These are phyloP conservation scores for Pantherophis vulpinus DNA, from an alignment of 2,797 vertebrate species.

Conservation along the genomic window DNA sequence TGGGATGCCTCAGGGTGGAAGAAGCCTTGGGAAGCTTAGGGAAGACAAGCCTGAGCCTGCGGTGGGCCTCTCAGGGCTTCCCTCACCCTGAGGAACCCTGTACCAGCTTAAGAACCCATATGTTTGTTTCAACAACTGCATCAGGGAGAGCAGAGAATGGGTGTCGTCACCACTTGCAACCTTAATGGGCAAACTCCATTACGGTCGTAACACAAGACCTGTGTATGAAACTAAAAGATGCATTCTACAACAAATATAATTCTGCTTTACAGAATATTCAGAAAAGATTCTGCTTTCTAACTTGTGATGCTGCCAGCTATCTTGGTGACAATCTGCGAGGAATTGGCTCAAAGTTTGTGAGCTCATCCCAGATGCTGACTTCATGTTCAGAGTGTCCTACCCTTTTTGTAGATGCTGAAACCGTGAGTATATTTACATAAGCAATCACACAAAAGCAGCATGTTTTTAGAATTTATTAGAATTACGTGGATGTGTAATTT, in stretches of 20 bases:
- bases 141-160: not conserved
- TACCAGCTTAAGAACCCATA: not conserved
- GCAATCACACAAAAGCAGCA: not conserved
- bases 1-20: not conserved
- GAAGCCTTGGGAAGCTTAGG: not conserved
- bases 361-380: slow-evolving; percentile 95
- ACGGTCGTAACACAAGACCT: not conserved
- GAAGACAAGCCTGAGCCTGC: not conserved
- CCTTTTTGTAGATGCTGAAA: slow-evolving; percentile 95
- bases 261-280: slow-evolving; percentile 89
- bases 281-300: slow-evolving; percentile 95
- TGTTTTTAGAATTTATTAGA: too few relatives aligned
- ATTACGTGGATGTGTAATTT: not conserved
- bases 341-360: slow-evolving; percentile 94
- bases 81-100: not conserved
- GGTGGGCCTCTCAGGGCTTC: not conserved
- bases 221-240: slow-evolving; percentile 4
- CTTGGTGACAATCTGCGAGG: slow-evolving; percentile 93
- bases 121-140: not conserved
- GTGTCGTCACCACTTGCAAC: not conserved
- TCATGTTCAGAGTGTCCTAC: slow-evolving; percentile 96
- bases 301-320: slow-evolving; percentile 90
- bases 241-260: slow-evolving; percentile 1
- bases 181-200: not conserved
- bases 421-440: slow-evolving; percentile 76